Percentiles rank a stretch among this genome's conserved stretches.
Conservation (phyloP, 2,113 vertebrate species). For the Phylloscopus whistleri region DNA sequence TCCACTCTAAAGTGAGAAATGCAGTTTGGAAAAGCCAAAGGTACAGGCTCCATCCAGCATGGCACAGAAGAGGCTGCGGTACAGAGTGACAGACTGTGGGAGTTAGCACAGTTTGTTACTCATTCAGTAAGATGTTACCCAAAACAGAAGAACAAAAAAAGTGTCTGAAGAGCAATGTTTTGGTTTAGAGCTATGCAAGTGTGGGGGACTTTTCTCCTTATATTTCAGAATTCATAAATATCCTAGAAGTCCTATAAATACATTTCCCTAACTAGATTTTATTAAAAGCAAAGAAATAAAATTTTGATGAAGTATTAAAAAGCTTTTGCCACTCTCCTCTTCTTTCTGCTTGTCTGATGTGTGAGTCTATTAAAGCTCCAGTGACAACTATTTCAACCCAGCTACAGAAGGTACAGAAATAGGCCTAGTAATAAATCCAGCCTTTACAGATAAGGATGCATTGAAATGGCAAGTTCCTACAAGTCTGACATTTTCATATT, state of each 20-base stretch:
- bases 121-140: neutral
- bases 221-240: neutral
- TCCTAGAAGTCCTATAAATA: neutral
- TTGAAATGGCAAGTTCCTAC: neutral
- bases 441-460: neutral
- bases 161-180: neutral
- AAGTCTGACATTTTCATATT: neutral
- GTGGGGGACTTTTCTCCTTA: neutral
- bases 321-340: neutral
- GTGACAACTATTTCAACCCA: neutral
- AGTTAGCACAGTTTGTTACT: neutral
- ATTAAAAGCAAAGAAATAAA: conserved; percentile 36
- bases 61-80: neutral
- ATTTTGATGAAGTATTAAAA: conserved; percentile 23
- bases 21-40: neutral
- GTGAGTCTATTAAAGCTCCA: neutral
- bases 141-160: neutral
- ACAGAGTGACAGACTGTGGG: neutral
- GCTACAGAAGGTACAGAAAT: neutral
- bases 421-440: neutral
- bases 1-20: neutral
- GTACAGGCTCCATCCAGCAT: neutral
- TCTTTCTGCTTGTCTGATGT: neutral
- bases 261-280: neutral
- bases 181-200: neutral